phyloP scores from a whole-genome alignment of 2,113 vertebrate genomes.

The Saimiri boliviensis region DNA sequence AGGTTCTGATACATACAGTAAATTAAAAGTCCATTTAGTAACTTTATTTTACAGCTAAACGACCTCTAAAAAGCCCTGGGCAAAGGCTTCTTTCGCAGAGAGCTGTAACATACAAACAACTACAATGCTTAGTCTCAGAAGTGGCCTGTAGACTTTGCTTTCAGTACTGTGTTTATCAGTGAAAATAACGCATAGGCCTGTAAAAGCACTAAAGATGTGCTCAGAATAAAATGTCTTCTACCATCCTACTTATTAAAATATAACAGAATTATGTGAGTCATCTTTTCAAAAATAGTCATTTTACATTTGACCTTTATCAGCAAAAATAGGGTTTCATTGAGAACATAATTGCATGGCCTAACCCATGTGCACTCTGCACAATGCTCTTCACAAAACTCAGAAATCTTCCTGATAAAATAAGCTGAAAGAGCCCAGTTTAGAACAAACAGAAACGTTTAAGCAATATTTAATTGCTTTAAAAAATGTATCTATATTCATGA shows the following conservation, averaged over 20 bases:
- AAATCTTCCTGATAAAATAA: neutral
- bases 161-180: neutral
- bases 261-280: neutral
- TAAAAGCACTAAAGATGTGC: neutral
- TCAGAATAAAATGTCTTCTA: neutral
- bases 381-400: neutral
- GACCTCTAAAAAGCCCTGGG: slow-evolving; percentile 46
- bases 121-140: neutral
- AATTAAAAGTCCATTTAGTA: slow-evolving; percentile 79
- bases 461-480: too few species aligned
- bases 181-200: neutral
- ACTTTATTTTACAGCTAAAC: slow-evolving; percentile 73
- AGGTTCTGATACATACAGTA: slow-evolving; percentile 70
- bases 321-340: slow-evolving; percentile 11
- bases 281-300: slow-evolving; percentile 1
- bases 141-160: neutral
- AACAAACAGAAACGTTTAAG: neutral
- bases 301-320: slow-evolving; percentile 43
- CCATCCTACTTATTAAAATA: neutral
- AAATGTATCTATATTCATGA: neutral
- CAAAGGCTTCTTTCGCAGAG: neutral
- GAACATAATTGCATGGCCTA: neutral
- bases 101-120: slow-evolving; percentile 47
- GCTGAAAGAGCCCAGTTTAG: neutral
- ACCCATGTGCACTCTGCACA: neutral